Percentiles rank a stretch among this genome's conserved stretches.
Evolutionary conservation across 2,888 invertebrate species (phyloP).

Genomic region (Deilephila porcellus): DNA sequence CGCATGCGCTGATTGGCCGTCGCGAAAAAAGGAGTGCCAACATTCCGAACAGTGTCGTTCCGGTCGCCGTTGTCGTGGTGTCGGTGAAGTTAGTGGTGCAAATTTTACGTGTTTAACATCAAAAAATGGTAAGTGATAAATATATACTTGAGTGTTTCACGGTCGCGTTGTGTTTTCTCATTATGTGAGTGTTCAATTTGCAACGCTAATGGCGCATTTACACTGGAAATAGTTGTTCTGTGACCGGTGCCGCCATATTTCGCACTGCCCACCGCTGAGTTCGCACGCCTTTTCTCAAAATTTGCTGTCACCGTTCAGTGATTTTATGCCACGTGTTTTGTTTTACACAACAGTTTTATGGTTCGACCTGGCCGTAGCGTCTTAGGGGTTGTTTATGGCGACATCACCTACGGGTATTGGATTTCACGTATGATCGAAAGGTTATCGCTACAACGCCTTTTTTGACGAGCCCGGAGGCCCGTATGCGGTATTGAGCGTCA

Average conservation of each 20-base stretch:
- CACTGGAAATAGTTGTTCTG: constrained; percentile 61
- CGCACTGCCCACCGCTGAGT: constrained; percentile 76
- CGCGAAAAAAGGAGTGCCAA: constrained; percentile 74
- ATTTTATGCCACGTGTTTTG: constrained; percentile 83
- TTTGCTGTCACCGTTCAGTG: constrained; percentile 81
- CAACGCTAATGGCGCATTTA: constrained; percentile 58
- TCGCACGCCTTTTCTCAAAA: constrained; percentile 81
- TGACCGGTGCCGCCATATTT: constrained; percentile 85
- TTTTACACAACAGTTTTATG: constrained; percentile 51
- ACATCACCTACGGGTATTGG: constrained; percentile 70
- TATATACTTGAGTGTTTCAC: constrained; percentile 70
- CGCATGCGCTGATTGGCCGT: constrained; percentile 82
- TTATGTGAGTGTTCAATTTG: constrained; percentile 53
- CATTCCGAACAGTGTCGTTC: constrained; percentile 81
- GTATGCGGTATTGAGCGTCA: constrained; percentile 43
- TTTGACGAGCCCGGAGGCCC: constrained; percentile 63
- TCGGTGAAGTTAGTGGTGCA: constrained; percentile 82
- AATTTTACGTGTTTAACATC: constrained; percentile 83
- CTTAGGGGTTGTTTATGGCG: constrained; percentile 47
- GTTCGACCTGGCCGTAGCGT: constrained; percentile 43
- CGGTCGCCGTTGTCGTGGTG: constrained; percentile 83
- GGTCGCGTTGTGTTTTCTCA: constrained; percentile 62
- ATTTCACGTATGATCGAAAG: constrained; percentile 79
- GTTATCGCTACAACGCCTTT: constrained; percentile 79
- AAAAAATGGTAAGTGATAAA: constrained; percentile 83